phyloP scores from a whole-genome alignment of 1,140 invertebrate species.

The Cotesia chilonis region DNA sequence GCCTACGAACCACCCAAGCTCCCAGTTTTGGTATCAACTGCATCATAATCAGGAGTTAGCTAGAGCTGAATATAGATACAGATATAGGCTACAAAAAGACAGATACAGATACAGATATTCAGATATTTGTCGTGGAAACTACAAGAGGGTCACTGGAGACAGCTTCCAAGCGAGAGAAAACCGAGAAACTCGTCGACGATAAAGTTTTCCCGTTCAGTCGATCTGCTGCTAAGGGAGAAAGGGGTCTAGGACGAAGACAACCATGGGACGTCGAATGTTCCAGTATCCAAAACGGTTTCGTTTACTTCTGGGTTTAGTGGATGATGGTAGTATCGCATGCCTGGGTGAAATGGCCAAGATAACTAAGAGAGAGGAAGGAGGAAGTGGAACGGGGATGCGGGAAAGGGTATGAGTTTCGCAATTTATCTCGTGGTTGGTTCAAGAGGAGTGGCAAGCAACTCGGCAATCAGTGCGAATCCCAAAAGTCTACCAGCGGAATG shows the following conservation, averaged over 20 bases:
- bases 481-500: constrained; percentile 49
- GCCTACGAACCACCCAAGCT: background rate
- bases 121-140: constrained; percentile 23
- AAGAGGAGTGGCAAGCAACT: constrained; percentile 41
- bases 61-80: background rate
- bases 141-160: constrained; percentile 51
- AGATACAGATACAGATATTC: background rate
- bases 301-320: constrained; percentile 19
- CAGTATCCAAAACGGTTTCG: constrained; percentile 3
- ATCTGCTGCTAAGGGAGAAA: background rate
- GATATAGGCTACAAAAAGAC: no score
- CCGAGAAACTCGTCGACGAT: constrained; percentile 2
- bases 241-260: no score
- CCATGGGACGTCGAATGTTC: no score
- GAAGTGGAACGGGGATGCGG: constrained; percentile 29
- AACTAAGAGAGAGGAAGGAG: background rate
- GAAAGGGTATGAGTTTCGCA: constrained; percentile 49
- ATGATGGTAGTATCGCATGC: background rate
- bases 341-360: background rate
- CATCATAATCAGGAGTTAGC: background rate
- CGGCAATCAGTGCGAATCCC: constrained; percentile 57
- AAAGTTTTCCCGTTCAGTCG: background rate
- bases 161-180: constrained; percentile 38
- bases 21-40: background rate
- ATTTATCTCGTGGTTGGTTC: constrained; percentile 50